Conservation (phyloP, 2,113 vertebrate genomes). For the Tupaia tana region DNA sequence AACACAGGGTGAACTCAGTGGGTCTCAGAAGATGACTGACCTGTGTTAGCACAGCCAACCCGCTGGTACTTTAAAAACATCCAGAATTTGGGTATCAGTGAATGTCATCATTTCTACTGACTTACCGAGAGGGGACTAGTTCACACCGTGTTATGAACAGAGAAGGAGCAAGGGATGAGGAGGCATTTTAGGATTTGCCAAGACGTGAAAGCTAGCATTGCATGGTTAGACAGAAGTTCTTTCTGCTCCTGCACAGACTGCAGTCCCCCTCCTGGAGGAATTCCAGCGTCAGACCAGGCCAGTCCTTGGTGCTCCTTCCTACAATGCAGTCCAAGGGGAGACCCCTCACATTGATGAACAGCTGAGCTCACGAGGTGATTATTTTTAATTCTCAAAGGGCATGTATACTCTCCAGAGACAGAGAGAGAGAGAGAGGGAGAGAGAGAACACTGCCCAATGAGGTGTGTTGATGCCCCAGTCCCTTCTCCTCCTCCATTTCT, state of each 20-base stretch:
- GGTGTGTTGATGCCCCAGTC: too few relatives aligned
- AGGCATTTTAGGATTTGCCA: constrained; percentile 4
- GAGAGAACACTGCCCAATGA: too few relatives aligned
- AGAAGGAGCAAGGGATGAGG: background rate
- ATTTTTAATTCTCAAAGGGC: too few relatives aligned
- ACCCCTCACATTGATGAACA: background rate
- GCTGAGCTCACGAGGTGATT: background rate
- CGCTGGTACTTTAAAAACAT: background rate
- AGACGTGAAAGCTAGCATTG: background rate
- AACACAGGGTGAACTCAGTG: background rate
- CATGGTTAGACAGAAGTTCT: background rate
- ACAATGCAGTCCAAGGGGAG: background rate
- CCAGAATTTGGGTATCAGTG: background rate
- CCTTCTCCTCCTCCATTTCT: too few relatives aligned
- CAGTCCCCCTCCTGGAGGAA: background rate
- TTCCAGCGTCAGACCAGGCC: too few relatives aligned
- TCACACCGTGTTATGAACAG: background rate
- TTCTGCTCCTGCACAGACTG: background rate
- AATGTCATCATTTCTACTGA: background rate
- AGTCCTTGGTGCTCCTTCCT: too few relatives aligned
- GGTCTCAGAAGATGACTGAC: background rate
- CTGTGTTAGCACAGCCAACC: background rate
- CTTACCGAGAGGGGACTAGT: background rate
- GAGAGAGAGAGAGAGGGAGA: too few relatives aligned
- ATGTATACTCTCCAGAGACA: too few relatives aligned